Evolutionary conservation across 2,888 invertebrate genomes (phyloP).

Genomic region (Bugula neritina): DNA sequence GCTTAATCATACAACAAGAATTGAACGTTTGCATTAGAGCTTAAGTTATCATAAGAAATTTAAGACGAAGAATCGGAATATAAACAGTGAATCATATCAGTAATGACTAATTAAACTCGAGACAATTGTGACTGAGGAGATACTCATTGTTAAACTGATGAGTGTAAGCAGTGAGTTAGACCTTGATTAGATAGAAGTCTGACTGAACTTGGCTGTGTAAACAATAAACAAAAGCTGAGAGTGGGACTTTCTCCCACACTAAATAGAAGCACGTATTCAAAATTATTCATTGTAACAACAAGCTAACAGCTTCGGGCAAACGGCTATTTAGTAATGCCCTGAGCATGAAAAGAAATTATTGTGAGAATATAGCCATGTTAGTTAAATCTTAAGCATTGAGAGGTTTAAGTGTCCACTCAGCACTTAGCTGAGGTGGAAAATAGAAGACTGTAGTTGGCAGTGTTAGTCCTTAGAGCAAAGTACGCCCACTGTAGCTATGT

Average conservation of each 20-base stretch:
- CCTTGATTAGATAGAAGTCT: background rate
- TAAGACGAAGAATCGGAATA: background rate
- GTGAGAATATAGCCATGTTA: no score
- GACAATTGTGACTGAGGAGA: background rate
- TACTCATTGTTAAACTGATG: background rate
- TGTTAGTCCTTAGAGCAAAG: no score
- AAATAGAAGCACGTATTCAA: background rate
- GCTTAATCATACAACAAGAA: background rate
- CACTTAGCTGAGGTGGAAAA: no score
- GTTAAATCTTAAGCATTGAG: no score
- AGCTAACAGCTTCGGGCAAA: background rate
- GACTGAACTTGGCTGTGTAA: background rate
- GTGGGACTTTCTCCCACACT: background rate
- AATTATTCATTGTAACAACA: background rate
- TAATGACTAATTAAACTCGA: background rate
- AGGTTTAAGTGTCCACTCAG: no score
- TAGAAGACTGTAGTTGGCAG: no score
- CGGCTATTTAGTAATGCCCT: no score
- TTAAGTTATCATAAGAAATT: background rate
- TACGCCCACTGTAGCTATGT: no score
- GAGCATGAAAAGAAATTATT: no score
- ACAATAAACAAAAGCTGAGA: slow-evolving; percentile 12
- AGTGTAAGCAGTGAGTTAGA: background rate
- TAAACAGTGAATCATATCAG: background rate
- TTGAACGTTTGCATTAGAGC: background rate